Base-by-base conservation (phyloP, 1,140 invertebrate species). In the Brachystomella parvula region DNA sequence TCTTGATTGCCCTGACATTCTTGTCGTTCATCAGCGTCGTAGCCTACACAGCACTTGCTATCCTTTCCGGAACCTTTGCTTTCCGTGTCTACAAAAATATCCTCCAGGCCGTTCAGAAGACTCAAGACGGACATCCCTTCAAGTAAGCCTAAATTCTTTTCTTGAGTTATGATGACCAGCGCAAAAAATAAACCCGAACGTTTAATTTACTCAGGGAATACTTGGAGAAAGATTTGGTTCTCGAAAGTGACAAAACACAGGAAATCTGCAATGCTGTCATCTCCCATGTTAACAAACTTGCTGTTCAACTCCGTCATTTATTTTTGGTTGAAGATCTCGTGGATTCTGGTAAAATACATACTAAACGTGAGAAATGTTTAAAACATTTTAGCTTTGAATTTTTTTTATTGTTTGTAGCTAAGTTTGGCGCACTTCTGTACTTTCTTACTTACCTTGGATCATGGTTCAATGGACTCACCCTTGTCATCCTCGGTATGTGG, bases 391-490 rank as follows among this genome's bases (percentile, higher is more conserved):
- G 64, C 33, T 44, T 15, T 30, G n/a, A 31, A 44, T 44, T 44
- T 44, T 12, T 44, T 44, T 44, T 44, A 44, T 44, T 47, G n/a
- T n/a, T n/a, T n/a, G n/a, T n/a, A 53, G 85, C 92, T 73, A 92
- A 96, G 83, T 97, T 97, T 80, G 91, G 86, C 73, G 84, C 94
- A 68, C 80, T 93, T 70, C 82, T 97, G 75, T 98, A 94, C 93
- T 88, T 88, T 75, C 83, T 97, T 76, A 98, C 95, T 31, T 98
- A 97, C 78, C 83, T 98, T 74, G 95, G 95, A 73, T 86, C 92
- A 73, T 96, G 92, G 90, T 98, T 98, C 83, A 98, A 97, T 81
- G 94, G 94, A 77, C 90, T 98, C 85, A 96, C 94, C 72, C 84
- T 97, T 73, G 85, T 97, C 75, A 96, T 96, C 75, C 84, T 96